Conservation (phyloP, 2,888 invertebrate genomes). For the Machimus atricapillus region DNA sequence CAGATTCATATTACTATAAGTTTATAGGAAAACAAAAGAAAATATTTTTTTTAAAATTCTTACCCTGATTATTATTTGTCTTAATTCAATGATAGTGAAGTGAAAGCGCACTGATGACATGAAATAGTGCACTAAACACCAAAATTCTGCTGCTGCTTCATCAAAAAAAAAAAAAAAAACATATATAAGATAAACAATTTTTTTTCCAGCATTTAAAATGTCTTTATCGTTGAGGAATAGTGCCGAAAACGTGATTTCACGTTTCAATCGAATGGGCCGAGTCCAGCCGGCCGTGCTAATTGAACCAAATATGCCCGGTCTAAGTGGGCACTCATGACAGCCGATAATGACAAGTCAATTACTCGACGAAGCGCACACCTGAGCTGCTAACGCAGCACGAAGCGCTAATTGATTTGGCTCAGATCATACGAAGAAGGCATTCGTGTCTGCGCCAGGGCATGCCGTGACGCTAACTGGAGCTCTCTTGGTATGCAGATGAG, state of each 20-base stretch:
- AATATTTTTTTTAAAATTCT: no score
- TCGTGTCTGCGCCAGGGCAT: not conserved
- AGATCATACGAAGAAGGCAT: slow-evolving; percentile 7
- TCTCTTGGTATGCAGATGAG: slow-evolving; percentile 17
- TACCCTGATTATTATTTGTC: no score
- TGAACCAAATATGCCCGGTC: slow-evolving; percentile 21
- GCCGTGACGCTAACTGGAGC: not conserved
- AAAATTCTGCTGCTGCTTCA: not conserved
- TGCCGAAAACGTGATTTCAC: slow-evolving; percentile 13
- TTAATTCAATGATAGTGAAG: no score
- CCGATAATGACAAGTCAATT: slow-evolving; percentile 45
- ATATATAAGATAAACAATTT: not conserved
- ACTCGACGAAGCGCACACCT: not conserved
- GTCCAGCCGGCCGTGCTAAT: not conserved
- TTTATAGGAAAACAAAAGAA: no score
- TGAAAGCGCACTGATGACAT: no score
- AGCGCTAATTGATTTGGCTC: slow-evolving; percentile 28
- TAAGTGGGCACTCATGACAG: slow-evolving; percentile 44
- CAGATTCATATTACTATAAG: no score
- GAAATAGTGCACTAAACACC: no score
- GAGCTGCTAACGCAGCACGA: slow-evolving; percentile 3
- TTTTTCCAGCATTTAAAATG: not conserved
- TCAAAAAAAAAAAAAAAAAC: not conserved
- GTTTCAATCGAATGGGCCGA: not conserved
- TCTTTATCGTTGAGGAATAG: not conserved